Evolutionary conservation across 2,888 invertebrate genomes (phyloP), one percentile per base, ranked within the genome.

Genomic region (Andrena dorsata): DNA sequence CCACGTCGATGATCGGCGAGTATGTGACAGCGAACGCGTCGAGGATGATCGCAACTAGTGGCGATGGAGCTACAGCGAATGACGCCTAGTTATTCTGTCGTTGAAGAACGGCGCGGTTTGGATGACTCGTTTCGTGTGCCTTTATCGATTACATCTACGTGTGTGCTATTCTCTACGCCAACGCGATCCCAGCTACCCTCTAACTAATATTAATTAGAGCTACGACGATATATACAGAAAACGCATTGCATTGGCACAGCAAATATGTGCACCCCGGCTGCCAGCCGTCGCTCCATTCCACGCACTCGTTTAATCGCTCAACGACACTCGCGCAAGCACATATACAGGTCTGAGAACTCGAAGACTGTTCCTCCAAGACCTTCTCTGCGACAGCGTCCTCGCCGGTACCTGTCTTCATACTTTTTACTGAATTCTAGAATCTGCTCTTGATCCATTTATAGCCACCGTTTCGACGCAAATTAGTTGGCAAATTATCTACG

Each of bases 191-290:
- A 84, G 71, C 82, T 84, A 84, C 77, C 51, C 64, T 75, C 81
- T 84, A 85, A 80, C 81, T 89, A 85, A 79, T 78, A 82, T 88
- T 83, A 88, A 86, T 87, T 86, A 88, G 80, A 58, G 56, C 86
- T 89, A 90, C 79, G 65, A 58, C 83, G 76, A 77, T 92, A 91
- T 92, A 78, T 92, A 92, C 91, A 92, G 86, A 91, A 90, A 91
- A 92, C 89, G 90, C 89, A 91, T 90, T 90, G 90, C 91, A 90
- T 92, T 92, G 92, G 92, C 92, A 92, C 92, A 90, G 88, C 89
- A 86, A 89, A 90, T 86, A 84, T 88, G 87, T 82, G 90, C 85
- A 87, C 89, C 91, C 75, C 90, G 90, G 91, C 91, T 91, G 90
- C 91, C 90, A 89, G 83, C 83, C 84, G 81, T 71, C 78, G 49